These are phyloP conservation scores for Pseudois nayaur DNA, from an alignment of 2,113 vertebrate genomes.

Conservation along the genomic window DNA sequence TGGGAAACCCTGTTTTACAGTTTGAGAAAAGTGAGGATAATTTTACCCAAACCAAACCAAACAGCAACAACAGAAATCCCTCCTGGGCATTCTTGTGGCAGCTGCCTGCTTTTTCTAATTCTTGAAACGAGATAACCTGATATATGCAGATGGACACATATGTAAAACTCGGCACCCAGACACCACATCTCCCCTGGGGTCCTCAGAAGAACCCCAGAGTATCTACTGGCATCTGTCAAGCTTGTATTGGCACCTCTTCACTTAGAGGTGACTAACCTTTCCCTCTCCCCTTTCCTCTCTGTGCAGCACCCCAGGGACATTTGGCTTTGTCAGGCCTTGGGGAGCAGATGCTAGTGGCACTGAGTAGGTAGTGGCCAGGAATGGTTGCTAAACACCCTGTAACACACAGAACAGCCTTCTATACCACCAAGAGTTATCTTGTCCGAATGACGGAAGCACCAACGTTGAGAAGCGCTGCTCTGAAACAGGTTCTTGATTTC, in stretches of 20 bases:
- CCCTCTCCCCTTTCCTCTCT: background rate
- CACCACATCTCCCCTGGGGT: background rate
- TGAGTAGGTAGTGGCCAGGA: background rate
- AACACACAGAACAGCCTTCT: background rate
- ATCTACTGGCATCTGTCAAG: background rate
- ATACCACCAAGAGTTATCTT: background rate
- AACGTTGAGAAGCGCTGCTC: background rate
- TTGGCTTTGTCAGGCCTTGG: background rate
- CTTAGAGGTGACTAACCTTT: background rate
- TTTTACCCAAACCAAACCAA: background rate
- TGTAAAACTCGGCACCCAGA: background rate
- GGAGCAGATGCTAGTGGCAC: background rate
- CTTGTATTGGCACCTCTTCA: background rate
- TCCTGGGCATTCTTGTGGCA: background rate
- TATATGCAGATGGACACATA: fast-evolving
- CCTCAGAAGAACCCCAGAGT: background rate
- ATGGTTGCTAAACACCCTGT: background rate
- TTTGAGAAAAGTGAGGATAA: background rate
- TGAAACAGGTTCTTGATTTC: background rate
- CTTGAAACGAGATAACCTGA: background rate
- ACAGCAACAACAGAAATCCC: background rate
- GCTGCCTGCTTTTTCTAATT: background rate
- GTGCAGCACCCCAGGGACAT: background rate
- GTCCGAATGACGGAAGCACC: background rate
- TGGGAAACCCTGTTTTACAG: background rate